These are phyloP conservation scores for Nycticebus coucang DNA, from an alignment of 2,113 vertebrate genomes.

Conservation along the genomic window DNA sequence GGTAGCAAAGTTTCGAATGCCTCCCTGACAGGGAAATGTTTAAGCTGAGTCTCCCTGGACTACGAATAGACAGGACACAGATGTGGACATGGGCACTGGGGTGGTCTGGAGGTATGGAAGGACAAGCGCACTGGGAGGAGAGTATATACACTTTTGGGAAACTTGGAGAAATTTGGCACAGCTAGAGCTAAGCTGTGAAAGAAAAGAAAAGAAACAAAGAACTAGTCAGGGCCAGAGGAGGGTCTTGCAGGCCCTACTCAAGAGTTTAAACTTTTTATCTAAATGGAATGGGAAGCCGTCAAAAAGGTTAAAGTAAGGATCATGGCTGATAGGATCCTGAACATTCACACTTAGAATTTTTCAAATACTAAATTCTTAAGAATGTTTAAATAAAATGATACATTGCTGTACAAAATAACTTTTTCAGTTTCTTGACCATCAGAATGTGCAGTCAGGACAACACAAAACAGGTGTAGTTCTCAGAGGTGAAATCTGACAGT, in stretches of 20 bases:
- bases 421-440: background rate
- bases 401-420: background rate
- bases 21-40: background rate
- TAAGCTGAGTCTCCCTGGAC: background rate
- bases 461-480: background rate
- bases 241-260: background rate
- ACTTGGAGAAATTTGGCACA: background rate
- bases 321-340: background rate
- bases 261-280: background rate
- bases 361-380: slow-evolving; percentile 6
- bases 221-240: rapidly evolving
- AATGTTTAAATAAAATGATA: background rate
- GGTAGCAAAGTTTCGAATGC: background rate
- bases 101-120: background rate
- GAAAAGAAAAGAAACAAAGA: background rate
- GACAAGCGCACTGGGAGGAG: background rate
- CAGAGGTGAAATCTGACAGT: background rate
- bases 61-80: background rate
- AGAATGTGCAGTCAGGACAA: background rate
- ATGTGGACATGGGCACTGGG: rapidly evolving
- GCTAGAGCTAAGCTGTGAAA: background rate
- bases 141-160: background rate
- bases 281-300: background rate
- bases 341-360: background rate
- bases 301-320: background rate